Base-by-base conservation (phyloP, 2,888 invertebrate genomes). In the Penaeus monodon region DNA sequence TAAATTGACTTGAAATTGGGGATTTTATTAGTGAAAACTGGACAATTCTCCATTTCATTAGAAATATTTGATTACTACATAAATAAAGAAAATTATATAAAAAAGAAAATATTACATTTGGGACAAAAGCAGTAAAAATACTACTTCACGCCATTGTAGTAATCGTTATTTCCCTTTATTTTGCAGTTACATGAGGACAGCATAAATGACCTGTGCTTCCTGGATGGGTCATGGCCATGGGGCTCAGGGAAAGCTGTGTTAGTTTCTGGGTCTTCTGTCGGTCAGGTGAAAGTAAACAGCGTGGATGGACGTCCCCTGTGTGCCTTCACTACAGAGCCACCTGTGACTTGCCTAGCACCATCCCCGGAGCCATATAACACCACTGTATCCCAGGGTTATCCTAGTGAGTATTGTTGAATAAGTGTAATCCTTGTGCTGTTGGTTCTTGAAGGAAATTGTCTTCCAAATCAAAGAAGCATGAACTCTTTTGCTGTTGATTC, bases 181-280 rank as follows among this genome's bases (percentile, higher is more conserved):
- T 65, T 38, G 33, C 86, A 86, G 86, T 57, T 86, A 12, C 86
- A 86, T 29, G 86, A 86, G 82, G 86, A 86, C 79, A 83, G 64
- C 73, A 86, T 86, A 29, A 78, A 86, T 73, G 93, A 93, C 91
- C 92, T 93, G 81, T 92, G 92, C 89, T 93, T 93, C 91, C 91
- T 93, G 90, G 92, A 93, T 88, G 92, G 92, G 20, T 93, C 93
- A 24, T 93, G 93, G 93, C 93, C 93, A 77, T 93, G 93, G 93
- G 92, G 91, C 33, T 90, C 91, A 68, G 92, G 92, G 29, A 92
- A 92, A 89, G 92, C 92, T 77, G 92, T 92, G 65, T 90, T 93
- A 57, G 89, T 93, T 65, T 93, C 93, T 12, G 92, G 92, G 66
- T 92, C 92, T 44, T 91, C 91, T 79, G 93, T 93, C 91, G 93